Evolutionary conservation across 2,113 vertebrate species (phyloP).

Genomic region (Rhegmatorhina hoffmannsi): DNA sequence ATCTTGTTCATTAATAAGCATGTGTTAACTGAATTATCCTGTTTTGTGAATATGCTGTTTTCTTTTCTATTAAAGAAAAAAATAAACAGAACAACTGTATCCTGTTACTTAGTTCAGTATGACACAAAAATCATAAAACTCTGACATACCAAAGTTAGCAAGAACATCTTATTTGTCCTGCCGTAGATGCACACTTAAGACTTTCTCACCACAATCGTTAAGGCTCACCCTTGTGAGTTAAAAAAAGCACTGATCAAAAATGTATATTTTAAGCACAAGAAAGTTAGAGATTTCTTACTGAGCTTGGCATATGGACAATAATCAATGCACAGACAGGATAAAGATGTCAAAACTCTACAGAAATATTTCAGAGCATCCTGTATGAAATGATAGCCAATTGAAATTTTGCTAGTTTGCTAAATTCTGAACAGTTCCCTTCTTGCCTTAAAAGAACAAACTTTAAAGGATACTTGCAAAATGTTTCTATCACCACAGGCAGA

Average conservation of each 20-base stretch:
- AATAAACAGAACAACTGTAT: background rate
- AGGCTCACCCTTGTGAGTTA: background rate
- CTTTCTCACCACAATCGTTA: background rate
- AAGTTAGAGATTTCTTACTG: background rate
- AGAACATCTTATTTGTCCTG: background rate
- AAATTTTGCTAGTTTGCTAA: slow-evolving; percentile 1
- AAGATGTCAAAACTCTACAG: slow-evolving; percentile 3
- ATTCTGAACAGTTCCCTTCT: background rate
- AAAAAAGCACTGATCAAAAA: background rate
- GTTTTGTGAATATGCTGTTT: background rate
- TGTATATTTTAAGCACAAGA: background rate
- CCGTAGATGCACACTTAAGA: background rate
- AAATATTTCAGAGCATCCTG: slow-evolving; percentile 14
- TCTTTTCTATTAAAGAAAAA: background rate
- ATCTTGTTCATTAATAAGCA: background rate
- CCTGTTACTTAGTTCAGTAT: background rate
- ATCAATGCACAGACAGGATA: slow-evolving; percentile 5
- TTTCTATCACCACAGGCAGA: slow-evolving; percentile 92
- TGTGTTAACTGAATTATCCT: background rate
- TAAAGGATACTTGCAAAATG: slow-evolving; percentile 99
- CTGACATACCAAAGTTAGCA: background rate
- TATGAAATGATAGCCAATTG: slow-evolving; percentile 8
- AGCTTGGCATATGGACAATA: background rate
- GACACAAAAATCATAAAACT: background rate
- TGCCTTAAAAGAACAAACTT: slow-evolving; percentile 19